A percentile compares a stretch with the other conserved stretches of the same genome.
These are phyloP conservation scores for Porphyrio hochstetteri DNA, from an alignment of 2,113 vertebrate species.

Conservation along the genomic window DNA sequence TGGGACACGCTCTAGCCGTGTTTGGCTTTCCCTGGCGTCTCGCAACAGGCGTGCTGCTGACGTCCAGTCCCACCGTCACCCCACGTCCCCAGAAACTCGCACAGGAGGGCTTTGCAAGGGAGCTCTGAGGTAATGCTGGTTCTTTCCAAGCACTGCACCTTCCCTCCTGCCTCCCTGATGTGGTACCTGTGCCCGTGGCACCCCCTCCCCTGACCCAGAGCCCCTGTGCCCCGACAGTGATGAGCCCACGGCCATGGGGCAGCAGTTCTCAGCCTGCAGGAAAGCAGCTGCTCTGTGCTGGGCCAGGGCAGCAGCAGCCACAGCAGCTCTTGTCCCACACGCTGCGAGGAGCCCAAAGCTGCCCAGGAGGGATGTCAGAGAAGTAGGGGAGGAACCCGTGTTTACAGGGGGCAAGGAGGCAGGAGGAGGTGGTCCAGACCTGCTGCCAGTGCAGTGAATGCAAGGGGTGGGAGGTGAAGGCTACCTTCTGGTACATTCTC, in stretches of 20 bases:
- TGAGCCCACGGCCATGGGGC: fast-evolving
- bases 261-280: fast-evolving
- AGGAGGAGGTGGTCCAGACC: neutral
- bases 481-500: neutral
- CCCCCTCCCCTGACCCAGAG: neutral
- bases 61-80: neutral
- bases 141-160: neutral
- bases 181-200: fast-evolving
- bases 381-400: neutral
- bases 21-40: neutral
- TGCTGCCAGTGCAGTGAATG: neutral
- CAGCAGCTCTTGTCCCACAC: neutral
- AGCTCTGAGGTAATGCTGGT: fast-evolving
- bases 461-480: neutral
- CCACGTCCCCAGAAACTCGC: fast-evolving
- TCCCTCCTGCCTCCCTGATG: neutral
- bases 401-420: neutral
- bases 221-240: fast-evolving
- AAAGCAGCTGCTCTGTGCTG: neutral
- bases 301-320: neutral
- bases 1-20: neutral
- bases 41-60: neutral
- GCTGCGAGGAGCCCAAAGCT: neutral
- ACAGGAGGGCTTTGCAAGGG: neutral
- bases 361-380: neutral